A percentile compares a stretch with the other conserved stretches of the same genome.
Conservation (phyloP, 1,140 invertebrate genomes). For the Gonatopus flavifemur region DNA sequence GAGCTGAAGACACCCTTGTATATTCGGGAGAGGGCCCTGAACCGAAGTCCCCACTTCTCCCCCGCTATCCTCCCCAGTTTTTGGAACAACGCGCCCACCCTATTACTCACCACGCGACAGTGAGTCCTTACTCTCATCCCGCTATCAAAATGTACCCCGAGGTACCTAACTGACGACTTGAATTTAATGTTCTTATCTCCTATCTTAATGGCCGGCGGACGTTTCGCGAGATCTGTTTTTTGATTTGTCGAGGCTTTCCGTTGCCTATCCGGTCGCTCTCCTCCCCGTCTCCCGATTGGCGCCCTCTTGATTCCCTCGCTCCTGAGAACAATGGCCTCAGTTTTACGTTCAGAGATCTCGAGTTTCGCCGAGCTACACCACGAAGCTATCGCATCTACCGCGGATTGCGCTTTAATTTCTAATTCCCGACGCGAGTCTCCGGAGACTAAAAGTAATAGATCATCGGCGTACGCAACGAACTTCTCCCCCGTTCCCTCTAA, state of each 20-base stretch:
- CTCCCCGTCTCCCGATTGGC: not conserved
- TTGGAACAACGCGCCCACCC: too few relatives aligned
- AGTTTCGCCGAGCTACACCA: conserved; percentile 18
- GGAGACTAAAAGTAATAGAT: conserved; percentile 4
- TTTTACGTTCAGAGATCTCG: conserved; percentile 18
- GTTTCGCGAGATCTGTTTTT: not conserved
- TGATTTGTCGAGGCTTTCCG: not conserved
- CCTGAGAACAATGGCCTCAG: conserved; percentile 15
- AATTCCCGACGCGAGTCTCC: conserved; percentile 9
- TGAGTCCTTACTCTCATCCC: too few relatives aligned
- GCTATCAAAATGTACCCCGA: not conserved
- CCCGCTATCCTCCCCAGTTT: conserved; percentile 9
- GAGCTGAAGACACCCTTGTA: conserved; percentile 32
- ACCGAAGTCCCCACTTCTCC: conserved; percentile 20
- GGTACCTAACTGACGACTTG: not conserved
- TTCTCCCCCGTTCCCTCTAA: not conserved
- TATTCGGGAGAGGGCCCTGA: conserved; percentile 12
- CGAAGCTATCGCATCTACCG: not conserved
- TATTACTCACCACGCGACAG: too few relatives aligned
- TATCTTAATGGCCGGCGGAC: not conserved
- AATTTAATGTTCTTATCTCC: not conserved
- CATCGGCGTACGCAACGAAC: conserved; percentile 26
- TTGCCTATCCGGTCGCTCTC: not conserved
- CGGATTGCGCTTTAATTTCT: not conserved
- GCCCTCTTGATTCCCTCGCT: not conserved